Percentiles rank a stretch among this genome's conserved stretches.
phyloP scores from a whole-genome alignment of 2,113 vertebrate genomes.

The Trichomycterus rosablanca region DNA sequence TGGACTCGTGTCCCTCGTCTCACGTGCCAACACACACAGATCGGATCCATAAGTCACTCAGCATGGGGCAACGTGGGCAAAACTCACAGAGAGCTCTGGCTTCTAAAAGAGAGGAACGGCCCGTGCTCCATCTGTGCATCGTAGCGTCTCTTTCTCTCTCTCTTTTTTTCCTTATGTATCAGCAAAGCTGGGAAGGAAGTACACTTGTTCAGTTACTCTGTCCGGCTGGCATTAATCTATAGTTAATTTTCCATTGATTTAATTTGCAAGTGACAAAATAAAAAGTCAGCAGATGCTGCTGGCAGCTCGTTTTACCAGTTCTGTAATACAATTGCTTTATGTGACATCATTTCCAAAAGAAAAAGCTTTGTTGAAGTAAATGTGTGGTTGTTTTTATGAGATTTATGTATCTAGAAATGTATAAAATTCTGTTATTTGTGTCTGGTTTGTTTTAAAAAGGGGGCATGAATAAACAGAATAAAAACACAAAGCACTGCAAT shows the following conservation, averaged over 20 bases:
- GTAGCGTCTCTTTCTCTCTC: background rate
- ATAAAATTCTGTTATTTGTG: too few relatives aligned
- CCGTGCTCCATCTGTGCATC: background rate
- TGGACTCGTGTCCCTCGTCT: slow-evolving; percentile 46
- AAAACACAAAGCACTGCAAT: too few relatives aligned
- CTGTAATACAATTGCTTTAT: too few relatives aligned
- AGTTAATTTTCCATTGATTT: background rate
- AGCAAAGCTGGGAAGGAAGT: background rate
- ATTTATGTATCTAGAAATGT: too few relatives aligned
- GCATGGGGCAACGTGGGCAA: slow-evolving; percentile 22
- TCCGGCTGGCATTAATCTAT: background rate
- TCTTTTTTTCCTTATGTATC: background rate
- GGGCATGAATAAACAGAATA: too few relatives aligned
- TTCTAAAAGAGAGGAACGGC: slow-evolving; percentile 19
- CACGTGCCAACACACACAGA: slow-evolving; percentile 57
- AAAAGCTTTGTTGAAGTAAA: too few relatives aligned
- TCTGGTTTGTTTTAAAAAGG: too few relatives aligned
- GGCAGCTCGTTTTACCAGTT: too few relatives aligned
- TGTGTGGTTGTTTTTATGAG: too few relatives aligned
- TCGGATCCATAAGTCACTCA: slow-evolving; percentile 53
- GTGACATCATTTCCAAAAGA: too few relatives aligned
- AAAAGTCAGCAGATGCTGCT: too few relatives aligned
- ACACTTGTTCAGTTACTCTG: slow-evolving; percentile 4
- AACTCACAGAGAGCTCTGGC: slow-evolving; percentile 14
- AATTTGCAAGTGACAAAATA: too few relatives aligned